Percentiles rank a stretch among this genome's conserved stretches.
phyloP scores from a whole-genome alignment of 2,113 vertebrate species.

The Passer montanus region DNA sequence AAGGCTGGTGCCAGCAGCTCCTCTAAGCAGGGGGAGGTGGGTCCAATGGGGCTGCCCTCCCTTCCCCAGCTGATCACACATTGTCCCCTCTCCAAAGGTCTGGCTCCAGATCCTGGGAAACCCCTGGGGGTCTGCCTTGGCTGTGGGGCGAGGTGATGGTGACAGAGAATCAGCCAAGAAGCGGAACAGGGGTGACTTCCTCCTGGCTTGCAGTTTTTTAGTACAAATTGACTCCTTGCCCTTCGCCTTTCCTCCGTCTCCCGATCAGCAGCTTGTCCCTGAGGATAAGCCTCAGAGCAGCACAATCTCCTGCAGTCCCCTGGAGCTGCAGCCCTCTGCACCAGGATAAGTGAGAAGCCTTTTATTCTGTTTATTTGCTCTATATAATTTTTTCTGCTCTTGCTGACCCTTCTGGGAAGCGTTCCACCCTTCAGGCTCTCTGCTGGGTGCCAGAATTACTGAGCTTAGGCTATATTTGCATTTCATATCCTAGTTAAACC shows the following conservation, averaged over 20 bases:
- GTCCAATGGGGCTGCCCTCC: background rate
- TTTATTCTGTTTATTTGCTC: slow-evolving; percentile 55
- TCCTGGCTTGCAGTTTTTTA: background rate
- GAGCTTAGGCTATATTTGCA: slow-evolving; percentile 54
- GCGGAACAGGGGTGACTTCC: background rate
- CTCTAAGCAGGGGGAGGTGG: fast-evolving
- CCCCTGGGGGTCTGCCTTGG: background rate
- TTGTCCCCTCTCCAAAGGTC: background rate
- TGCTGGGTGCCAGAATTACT: slow-evolving; percentile 40
- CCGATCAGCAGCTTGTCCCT: background rate
- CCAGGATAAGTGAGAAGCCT: slow-evolving; percentile 21
- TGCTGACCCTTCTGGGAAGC: slow-evolving; percentile 30
- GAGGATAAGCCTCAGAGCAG: slow-evolving; percentile 34
- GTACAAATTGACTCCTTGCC: background rate
- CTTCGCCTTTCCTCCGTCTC: background rate
- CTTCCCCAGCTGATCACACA: background rate
- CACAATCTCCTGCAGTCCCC: slow-evolving; percentile 42
- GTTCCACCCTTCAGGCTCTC: background rate
- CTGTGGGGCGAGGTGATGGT: background rate
- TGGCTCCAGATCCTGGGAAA: background rate
- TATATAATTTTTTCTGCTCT: slow-evolving; percentile 45
- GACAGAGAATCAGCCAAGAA: background rate
- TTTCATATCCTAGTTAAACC: slow-evolving; percentile 59
- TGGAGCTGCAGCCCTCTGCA: slow-evolving; percentile 31
- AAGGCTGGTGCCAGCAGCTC: background rate